Conservation (phyloP, 2,888 invertebrate genomes). For the Apocheima hispidaria region DNA sequence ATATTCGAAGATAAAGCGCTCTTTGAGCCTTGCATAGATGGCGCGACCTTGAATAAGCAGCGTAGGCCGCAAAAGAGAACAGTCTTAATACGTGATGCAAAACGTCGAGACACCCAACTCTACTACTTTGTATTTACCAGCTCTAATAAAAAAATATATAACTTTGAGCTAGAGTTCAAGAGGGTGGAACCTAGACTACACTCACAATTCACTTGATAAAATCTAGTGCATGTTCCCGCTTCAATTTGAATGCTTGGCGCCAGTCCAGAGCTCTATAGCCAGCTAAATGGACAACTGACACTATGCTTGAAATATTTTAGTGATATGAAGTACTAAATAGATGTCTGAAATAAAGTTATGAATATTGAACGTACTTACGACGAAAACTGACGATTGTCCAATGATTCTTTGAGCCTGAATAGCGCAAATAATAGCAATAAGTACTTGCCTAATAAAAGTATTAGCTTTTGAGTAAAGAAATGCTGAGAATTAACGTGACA, state of each 20-base stretch:
- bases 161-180: slow-evolving; percentile 6
- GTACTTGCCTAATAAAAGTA: too few species aligned
- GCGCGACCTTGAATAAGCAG: too few species aligned
- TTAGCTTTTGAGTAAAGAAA: too few species aligned
- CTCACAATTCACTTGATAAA: slow-evolving; percentile 34
- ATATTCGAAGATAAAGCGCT: too few species aligned
- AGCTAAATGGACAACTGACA: slow-evolving; percentile 55
- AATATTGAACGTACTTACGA: too few species aligned
- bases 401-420: too few species aligned
- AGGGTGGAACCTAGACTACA: slow-evolving; percentile 16
- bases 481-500: too few species aligned
- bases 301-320: slow-evolving; percentile 41
- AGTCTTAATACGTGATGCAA: too few species aligned
- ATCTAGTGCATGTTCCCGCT: slow-evolving; percentile 51
- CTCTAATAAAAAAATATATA: neutral
- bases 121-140: neutral
- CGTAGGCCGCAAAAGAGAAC: too few species aligned
- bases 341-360: neutral
- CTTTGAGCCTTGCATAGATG: too few species aligned
- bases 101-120: neutral
- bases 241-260: slow-evolving; percentile 65
- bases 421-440: too few species aligned
- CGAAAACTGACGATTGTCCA: too few species aligned
- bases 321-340: slow-evolving; percentile 1
- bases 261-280: slow-evolving; percentile 57